phyloP scores from a whole-genome alignment of 2,797 vertebrate genomes.

The Parauchenoglanis ngamensis region DNA sequence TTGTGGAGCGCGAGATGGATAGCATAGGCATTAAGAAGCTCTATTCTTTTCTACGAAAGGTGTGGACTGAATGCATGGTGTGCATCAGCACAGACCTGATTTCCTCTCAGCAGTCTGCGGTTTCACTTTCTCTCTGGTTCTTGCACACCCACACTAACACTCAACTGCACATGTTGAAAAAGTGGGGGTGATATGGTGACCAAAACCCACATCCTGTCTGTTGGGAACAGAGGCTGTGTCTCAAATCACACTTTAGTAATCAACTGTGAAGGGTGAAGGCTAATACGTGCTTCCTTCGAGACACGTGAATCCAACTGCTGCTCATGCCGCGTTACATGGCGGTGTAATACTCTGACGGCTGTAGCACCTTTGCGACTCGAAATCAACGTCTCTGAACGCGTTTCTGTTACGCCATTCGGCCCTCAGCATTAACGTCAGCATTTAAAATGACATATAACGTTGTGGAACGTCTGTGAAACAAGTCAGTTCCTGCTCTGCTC shows the following conservation, averaged over 20 bases:
- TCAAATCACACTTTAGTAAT: not conserved
- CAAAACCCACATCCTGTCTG: not conserved
- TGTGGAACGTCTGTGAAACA: not conserved
- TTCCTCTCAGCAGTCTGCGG: not conserved
- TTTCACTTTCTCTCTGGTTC: not conserved
- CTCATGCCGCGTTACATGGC: no score
- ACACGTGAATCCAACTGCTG: not conserved
- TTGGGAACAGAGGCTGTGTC: not conserved
- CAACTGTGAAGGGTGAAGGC: not conserved
- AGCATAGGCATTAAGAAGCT: not conserved
- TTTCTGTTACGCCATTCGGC: not conserved
- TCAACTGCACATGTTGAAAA: not conserved
- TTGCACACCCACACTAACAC: not conserved
- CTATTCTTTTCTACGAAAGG: not conserved
- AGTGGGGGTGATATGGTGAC: not conserved
- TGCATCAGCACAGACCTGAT: not conserved
- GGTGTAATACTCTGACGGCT: not conserved
- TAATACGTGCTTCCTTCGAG: not conserved
- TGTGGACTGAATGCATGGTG: not conserved
- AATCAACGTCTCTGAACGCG: not conserved
- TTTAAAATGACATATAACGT: no score
- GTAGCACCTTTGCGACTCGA: not conserved
- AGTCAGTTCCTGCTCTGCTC: not conserved
- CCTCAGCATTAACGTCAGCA: not conserved
- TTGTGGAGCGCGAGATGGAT: not conserved